Evolutionary conservation across 2,888 invertebrate genomes (phyloP).

Genomic region (Ornithoptera priamus): DNA sequence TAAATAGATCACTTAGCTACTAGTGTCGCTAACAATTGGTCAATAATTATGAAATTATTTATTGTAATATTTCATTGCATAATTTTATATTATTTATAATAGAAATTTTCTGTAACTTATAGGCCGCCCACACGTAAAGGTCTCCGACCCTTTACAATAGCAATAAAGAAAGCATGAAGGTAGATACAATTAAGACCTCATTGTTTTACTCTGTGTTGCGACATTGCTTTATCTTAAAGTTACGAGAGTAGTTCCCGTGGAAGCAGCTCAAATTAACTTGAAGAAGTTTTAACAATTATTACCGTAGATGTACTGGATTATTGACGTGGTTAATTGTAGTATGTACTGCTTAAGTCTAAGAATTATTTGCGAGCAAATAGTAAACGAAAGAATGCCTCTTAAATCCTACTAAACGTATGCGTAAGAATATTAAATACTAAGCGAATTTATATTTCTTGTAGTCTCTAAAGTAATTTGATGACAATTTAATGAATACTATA

Average conservation of each 20-base stretch:
- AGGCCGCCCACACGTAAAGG: slow-evolving; percentile 47
- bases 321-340: too few relatives aligned
- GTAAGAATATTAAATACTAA: too few relatives aligned
- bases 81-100: background rate
- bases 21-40: background rate
- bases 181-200: slow-evolving; percentile 68
- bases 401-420: too few relatives aligned
- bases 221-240: slow-evolving; percentile 67
- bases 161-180: slow-evolving; percentile 51
- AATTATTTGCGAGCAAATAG: too few relatives aligned
- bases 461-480: too few relatives aligned
- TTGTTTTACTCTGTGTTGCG: slow-evolving; percentile 68
- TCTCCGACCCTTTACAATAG: slow-evolving; percentile 55
- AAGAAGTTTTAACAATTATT: background rate
- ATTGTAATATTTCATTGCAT: too few relatives aligned
- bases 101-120: slow-evolving; percentile 33
- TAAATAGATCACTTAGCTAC: too few relatives aligned
- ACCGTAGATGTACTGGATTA: background rate
- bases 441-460: too few relatives aligned
- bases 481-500: too few relatives aligned
- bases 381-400: too few relatives aligned
- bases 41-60: background rate
- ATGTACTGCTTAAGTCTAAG: too few relatives aligned
- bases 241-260: slow-evolving; percentile 50
- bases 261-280: slow-evolving; percentile 36